phyloP scores from a whole-genome alignment of 2,797 vertebrate species.

The Darevskia mixta region DNA sequence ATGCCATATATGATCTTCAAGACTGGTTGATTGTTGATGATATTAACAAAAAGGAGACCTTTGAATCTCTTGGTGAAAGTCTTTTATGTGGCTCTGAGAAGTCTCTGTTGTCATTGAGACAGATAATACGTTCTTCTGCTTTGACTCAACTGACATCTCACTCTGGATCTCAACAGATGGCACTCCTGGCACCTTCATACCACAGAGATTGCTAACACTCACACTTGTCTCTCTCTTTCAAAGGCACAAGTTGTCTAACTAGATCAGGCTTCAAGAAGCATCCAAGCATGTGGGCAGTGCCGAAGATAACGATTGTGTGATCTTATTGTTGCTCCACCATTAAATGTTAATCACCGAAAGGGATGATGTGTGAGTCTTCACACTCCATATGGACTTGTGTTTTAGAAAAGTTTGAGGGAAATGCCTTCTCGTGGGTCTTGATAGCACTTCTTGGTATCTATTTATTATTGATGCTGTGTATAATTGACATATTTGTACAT shows the following conservation, averaged over 20 bases:
- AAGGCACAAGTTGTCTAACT: background rate
- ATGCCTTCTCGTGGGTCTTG: background rate
- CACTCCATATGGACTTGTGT: background rate
- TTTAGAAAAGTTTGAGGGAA: background rate
- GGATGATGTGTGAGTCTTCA: background rate
- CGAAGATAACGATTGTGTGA: accelerated
- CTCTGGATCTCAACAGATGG: background rate
- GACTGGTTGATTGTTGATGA: background rate
- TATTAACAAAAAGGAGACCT: background rate
- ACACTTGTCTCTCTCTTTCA: background rate
- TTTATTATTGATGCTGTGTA: background rate
- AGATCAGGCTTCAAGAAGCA: background rate
- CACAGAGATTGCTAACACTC: background rate
- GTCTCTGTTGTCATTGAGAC: background rate
- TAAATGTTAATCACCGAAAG: background rate
- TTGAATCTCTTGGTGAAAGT: background rate
- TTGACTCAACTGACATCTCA: background rate
- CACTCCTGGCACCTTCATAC: background rate
- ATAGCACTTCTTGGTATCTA: background rate
- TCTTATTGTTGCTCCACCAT: background rate
- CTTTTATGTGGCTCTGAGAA: background rate
- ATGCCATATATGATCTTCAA: background rate
- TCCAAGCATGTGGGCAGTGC: background rate
- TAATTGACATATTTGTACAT: background rate
- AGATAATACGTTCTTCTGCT: background rate